A percentile compares a stretch with the other conserved stretches of the same genome.
Evolutionary conservation across 2,113 vertebrate species (phyloP).

Genomic region (Pluvianellus socialis): DNA sequence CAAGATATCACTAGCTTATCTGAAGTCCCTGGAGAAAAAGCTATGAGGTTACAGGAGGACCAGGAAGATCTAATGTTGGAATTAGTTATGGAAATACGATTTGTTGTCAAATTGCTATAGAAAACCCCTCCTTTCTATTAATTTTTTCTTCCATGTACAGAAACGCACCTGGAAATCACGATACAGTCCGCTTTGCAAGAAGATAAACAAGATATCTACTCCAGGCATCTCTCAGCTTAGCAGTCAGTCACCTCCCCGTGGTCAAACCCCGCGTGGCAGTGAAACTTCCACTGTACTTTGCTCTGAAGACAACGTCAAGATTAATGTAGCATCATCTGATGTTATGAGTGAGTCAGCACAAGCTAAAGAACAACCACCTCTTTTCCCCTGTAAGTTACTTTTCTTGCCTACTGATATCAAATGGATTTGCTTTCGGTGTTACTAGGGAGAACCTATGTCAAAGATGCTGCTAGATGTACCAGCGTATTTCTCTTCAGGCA

Average conservation of each 20-base stretch:
- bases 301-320: conserved; percentile 43
- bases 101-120: neutral
- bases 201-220: neutral
- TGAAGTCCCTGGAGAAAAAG: neutral
- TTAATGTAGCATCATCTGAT: neutral
- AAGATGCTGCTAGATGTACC: neutral
- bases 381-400: conserved; percentile 70
- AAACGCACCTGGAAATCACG: conserved; percentile 6
- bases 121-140: neutral
- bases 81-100: neutral
- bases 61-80: neutral
- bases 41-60: neutral
- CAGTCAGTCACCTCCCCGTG: conserved; percentile 43
- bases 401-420: neutral
- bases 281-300: conserved; percentile 37
- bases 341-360: conserved; percentile 8
- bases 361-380: conserved; percentile 33
- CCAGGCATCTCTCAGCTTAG: conserved; percentile 52
- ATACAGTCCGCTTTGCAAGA: neutral
- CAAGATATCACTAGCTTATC: neutral
- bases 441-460: neutral
- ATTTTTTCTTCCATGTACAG: conserved; percentile 14
- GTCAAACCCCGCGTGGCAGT: conserved; percentile 61
- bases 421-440: neutral
- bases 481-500: neutral